A percentile compares a stretch with the other conserved stretches of the same genome.
These are phyloP conservation scores for Sclerodermus sp. DNA, from an alignment of 2,888 invertebrate genomes.

Conservation along the genomic window DNA sequence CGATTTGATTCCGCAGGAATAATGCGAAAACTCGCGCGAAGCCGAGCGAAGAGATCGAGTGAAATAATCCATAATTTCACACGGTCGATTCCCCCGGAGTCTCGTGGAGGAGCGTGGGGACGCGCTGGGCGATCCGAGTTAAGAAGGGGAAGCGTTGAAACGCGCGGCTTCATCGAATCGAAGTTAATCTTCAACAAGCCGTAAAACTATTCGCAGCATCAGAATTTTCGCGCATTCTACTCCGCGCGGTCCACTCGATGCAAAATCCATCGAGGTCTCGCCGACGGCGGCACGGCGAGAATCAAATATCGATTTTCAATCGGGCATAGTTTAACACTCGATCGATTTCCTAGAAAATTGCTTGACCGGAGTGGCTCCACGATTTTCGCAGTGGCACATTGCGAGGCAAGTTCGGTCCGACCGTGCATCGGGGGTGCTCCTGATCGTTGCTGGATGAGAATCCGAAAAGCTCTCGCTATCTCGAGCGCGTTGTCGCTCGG, in stretches of 20 bases:
- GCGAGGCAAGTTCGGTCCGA: too few species aligned
- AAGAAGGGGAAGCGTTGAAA: not conserved
- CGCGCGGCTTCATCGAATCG: constrained; percentile 6
- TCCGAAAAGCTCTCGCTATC: constrained; percentile 5
- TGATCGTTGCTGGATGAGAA: not conserved
- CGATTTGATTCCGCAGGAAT: too few species aligned
- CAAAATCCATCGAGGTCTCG: constrained; percentile 27
- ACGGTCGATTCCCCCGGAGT: too few species aligned
- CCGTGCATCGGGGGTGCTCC: too few species aligned
- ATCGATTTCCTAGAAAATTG: constrained; percentile 45
- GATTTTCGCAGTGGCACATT: not conserved
- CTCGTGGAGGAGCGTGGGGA: too few species aligned
- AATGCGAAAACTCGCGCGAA: too few species aligned
- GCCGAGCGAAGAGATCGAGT: too few species aligned
- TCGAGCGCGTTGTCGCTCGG: constrained; percentile 24
- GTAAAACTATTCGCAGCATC: constrained; percentile 17
- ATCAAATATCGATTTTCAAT: constrained; percentile 46
- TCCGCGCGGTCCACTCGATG: constrained; percentile 14
- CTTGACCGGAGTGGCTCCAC: constrained; percentile 16
- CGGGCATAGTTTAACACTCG: constrained; percentile 45
- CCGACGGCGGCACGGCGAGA: constrained; percentile 23
- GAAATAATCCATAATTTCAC: too few species aligned
- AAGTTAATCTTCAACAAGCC: constrained; percentile 18
- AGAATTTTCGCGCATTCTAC: constrained; percentile 23
- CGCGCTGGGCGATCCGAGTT: not conserved